A percentile compares a stretch with the other conserved stretches of the same genome.
Evolutionary conservation across 2,113 vertebrate genomes (phyloP).

Genomic region (Rhineura floridana): DNA sequence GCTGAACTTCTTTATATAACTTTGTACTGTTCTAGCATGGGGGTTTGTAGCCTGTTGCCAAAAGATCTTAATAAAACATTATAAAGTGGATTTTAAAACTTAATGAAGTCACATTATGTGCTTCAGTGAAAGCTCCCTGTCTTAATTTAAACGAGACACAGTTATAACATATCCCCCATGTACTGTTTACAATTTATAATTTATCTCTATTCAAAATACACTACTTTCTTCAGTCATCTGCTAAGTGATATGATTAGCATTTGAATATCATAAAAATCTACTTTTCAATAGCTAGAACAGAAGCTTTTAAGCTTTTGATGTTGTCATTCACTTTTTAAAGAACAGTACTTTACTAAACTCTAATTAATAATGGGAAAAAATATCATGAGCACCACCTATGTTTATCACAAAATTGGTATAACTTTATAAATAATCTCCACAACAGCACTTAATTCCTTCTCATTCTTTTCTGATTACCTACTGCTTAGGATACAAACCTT

Average conservation of each 20-base stretch:
- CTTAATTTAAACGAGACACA: slow-evolving; percentile 88
- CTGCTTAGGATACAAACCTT: slow-evolving; percentile 68
- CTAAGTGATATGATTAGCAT: slow-evolving; percentile 91
- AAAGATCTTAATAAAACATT: slow-evolving; percentile 85
- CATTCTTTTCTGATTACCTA: slow-evolving; percentile 72
- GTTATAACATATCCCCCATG: slow-evolving; percentile 84
- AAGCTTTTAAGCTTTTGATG: slow-evolving; percentile 65
- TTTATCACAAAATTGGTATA: slow-evolving; percentile 68
- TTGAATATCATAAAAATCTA: slow-evolving; percentile 76
- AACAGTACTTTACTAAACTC: slow-evolving; percentile 59
- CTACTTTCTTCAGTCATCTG: slow-evolving; percentile 88
- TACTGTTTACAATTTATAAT: slow-evolving; percentile 95
- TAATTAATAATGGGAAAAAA: slow-evolving; percentile 72
- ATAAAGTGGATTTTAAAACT: slow-evolving; percentile 82
- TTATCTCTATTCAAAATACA: slow-evolving; percentile 90
- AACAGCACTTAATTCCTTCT: slow-evolving; percentile 72
- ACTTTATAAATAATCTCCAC: slow-evolving; percentile 62
- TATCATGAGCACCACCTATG: slow-evolving; percentile 61
- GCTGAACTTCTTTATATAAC: background rate
- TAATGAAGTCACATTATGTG: slow-evolving; percentile 84
- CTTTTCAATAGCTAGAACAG: slow-evolving; percentile 60
- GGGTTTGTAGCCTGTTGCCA: slow-evolving; percentile 71
- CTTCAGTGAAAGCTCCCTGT: slow-evolving; percentile 78
- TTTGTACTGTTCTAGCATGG: slow-evolving; percentile 56
- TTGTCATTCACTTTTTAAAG: slow-evolving; percentile 67